phyloP scores from a whole-genome alignment of 2,888 invertebrate species.

The Linnaemya tessellans region DNA sequence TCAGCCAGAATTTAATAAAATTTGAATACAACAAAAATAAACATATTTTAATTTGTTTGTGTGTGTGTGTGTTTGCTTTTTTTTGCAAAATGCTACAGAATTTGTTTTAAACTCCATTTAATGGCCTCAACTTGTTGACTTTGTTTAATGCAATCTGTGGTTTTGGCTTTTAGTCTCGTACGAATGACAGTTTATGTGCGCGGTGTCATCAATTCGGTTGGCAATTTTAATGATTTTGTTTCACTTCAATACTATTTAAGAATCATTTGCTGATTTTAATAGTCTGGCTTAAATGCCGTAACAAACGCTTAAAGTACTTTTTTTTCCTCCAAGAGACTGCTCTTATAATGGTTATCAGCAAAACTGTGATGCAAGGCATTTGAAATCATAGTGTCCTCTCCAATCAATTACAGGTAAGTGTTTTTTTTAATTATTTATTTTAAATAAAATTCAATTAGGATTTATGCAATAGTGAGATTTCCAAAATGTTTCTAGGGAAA shows the following conservation, averaged over 20 bases:
- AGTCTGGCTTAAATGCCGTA: background rate
- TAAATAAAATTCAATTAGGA: background rate
- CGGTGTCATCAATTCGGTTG: constrained; percentile 1
- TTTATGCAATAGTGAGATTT: background rate
- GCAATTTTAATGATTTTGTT: constrained; percentile 20
- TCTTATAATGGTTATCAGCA: background rate
- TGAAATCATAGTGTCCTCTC: background rate
- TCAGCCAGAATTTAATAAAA: constrained; percentile 37
- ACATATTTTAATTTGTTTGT: constrained; percentile 8
- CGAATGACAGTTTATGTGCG: background rate
- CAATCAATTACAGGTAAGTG: background rate
- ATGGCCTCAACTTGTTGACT: constrained; percentile 20
- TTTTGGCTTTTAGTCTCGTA: constrained; percentile 15
- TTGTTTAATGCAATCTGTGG: constrained; percentile 27
- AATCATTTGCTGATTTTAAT: background rate
- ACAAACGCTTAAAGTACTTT: background rate
- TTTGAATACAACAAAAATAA: constrained; percentile 1
- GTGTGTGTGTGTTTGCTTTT: background rate
- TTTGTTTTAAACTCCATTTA: constrained; percentile 30
- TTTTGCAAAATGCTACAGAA: background rate
- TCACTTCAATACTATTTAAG: background rate
- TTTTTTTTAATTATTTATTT: background rate
- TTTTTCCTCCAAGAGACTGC: no score
- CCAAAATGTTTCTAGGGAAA: no score
- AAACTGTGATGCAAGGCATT: background rate